phyloP scores from a whole-genome alignment of 2,888 invertebrate genomes.

The Scaptomyza cyrtandrae region DNA sequence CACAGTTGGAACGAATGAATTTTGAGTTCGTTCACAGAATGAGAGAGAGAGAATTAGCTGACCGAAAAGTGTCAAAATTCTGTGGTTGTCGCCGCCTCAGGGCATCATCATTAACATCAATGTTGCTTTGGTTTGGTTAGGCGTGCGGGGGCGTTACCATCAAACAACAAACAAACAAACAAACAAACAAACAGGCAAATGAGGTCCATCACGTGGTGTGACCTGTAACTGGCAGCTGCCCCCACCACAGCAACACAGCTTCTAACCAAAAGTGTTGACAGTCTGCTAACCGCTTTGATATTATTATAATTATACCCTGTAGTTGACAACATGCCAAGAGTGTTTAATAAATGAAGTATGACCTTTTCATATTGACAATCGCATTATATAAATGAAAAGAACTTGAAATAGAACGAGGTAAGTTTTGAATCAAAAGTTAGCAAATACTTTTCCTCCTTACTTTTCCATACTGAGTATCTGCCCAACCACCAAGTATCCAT shows the following conservation, averaged over 20 bases:
- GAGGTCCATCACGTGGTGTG: slow-evolving; percentile 64
- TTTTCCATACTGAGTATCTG: slow-evolving; percentile 1
- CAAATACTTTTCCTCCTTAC: no score
- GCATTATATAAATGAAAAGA: neutral
- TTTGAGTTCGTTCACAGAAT: slow-evolving; percentile 2
- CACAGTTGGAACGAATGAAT: slow-evolving; percentile 75
- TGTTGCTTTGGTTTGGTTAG: slow-evolving; percentile 19
- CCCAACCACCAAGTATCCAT: neutral
- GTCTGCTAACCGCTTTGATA: slow-evolving; percentile 57
- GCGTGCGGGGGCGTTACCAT: slow-evolving; percentile 42
- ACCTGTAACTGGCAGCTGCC: slow-evolving; percentile 62
- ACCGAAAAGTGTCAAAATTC: slow-evolving; percentile 65
- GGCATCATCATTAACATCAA: slow-evolving; percentile 43
- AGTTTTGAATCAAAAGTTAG: no score
- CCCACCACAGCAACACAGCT: slow-evolving; percentile 24
- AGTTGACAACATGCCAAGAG: neutral
- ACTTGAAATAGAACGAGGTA: neutral
- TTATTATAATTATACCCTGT: slow-evolving; percentile 46
- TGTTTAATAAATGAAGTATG: neutral
- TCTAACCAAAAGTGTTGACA: slow-evolving; percentile 62
- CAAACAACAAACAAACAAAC: slow-evolving; percentile 22
- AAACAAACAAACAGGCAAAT: slow-evolving; percentile 55
- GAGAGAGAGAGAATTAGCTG: slow-evolving; percentile 58
- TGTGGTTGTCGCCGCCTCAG: slow-evolving; percentile 45
- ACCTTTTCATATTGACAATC: no score